Conservation (phyloP, 1,140 invertebrate genomes). For the Bombus pyrosoma region DNA sequence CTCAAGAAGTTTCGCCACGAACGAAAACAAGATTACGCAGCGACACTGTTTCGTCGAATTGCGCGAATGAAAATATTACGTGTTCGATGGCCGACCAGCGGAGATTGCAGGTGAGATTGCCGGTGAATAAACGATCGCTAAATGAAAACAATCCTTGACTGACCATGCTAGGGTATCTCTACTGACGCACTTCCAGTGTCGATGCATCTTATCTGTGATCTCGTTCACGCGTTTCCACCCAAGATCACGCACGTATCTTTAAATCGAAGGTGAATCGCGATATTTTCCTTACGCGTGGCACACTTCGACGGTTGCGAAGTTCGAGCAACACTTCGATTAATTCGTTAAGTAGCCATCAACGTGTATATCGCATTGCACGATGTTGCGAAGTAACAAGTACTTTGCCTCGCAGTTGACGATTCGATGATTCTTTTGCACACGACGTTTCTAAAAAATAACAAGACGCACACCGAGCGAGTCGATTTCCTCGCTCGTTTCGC, state of each 20-base stretch:
- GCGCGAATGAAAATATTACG: constrained; percentile 23
- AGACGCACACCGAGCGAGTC: background rate
- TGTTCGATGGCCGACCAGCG: background rate
- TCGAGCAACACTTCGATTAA: no score
- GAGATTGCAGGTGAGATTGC: constrained; percentile 14
- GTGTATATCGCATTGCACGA: no score
- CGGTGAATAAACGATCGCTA: background rate
- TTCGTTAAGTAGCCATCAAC: no score
- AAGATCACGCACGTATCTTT: background rate
- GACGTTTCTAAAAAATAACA: background rate
- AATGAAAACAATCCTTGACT: constrained; percentile 18
- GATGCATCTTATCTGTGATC: constrained; percentile 3
- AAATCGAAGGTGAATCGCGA: no score
- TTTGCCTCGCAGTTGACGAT: no score
- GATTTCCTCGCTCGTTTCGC: no score
- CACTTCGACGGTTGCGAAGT: background rate
- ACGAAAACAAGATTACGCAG: constrained; percentile 33
- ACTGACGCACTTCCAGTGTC: background rate
- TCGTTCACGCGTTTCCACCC: background rate
- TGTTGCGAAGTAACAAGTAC: no score
- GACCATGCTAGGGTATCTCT: background rate
- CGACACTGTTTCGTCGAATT: background rate
- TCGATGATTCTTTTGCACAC: background rate
- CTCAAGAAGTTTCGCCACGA: constrained; percentile 4
- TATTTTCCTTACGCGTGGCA: no score